A percentile compares a stretch with the other conserved stretches of the same genome.
Evolutionary conservation across 2,888 invertebrate genomes (phyloP).

Genomic region (Macropis europaea): DNA sequence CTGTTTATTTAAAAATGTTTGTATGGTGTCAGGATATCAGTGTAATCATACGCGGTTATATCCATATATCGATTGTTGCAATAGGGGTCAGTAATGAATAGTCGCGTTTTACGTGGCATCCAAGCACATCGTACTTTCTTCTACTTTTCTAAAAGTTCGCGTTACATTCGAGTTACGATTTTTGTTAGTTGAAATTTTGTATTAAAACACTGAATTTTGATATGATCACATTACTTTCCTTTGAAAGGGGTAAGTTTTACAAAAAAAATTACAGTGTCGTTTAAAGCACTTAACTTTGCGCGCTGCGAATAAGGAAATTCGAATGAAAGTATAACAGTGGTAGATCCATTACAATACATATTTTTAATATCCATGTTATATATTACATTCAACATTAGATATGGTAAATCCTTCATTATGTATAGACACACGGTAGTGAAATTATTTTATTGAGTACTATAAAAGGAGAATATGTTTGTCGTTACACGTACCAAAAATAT

Average conservation of each 20-base stretch:
- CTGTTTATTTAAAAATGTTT: conserved; percentile 35
- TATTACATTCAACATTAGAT: neutral
- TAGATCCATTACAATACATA: neutral
- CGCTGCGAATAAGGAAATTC: conserved; percentile 15
- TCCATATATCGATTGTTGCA: conserved; percentile 76
- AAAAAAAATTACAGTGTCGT: no score
- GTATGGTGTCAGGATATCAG: conserved; percentile 29
- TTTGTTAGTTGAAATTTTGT: neutral
- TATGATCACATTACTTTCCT: conserved; percentile 15
- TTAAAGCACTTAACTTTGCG: conserved; percentile 16
- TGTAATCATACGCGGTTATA: conserved; percentile 71
- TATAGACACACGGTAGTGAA: neutral
- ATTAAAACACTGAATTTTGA: neutral
- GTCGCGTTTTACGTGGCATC: conserved; percentile 61
- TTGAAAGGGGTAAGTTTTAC: conserved; percentile 38
- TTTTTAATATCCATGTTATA: neutral
- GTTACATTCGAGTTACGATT: conserved; percentile 27
- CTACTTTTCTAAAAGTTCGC: conserved; percentile 58
- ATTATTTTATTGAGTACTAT: neutral
- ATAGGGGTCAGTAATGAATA: conserved; percentile 76
- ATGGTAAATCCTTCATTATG: neutral
- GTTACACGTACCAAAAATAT: neutral
- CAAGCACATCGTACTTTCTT: conserved; percentile 64
- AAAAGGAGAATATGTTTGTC: neutral
- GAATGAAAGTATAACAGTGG: conserved; percentile 3